Evolutionary conservation across 2,888 invertebrate species (phyloP), one percentile per base, ranked within the genome.

Genomic region (Oasisia sp.): DNA sequence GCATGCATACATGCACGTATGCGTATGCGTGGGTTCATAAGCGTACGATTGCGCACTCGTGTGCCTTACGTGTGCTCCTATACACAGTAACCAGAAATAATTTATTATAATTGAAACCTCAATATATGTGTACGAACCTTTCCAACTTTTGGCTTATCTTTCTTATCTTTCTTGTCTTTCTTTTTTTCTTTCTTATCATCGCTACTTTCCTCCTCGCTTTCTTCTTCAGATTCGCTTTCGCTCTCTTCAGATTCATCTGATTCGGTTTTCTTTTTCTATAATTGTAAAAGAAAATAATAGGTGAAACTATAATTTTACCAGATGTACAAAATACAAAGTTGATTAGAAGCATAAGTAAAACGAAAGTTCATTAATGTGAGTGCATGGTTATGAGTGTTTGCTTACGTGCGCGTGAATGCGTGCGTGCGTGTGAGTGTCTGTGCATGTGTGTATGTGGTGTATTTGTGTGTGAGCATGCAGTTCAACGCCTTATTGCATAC

Each of bases 211-310:
- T n/a, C n/a, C 89, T 45, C 89, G 32, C 44, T 56, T 92, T 50
- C 92, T 90, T 90, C 32, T 8, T n/a, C 74, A 74, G 74, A 74
- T 74, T 74, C 74, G 74, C 74, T 74, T 74, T 74, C 74, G 27
- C 74, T 50, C 7, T 74, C 74, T 58, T 90, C 44, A 90, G 90
- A 90, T 32, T 32, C 90, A 32, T 90, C 90, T 38, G 89, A 89
- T 9, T n/a, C 89, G 3, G 89, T 50, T 32, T 91, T 74, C 74
- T 74, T 74, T 74, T 74, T 74, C 74, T 74, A 74, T 74, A 7
- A 74, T 74, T 74, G 74, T 74, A 74, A 74, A 7, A 74, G 7
- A 74, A n/a, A 74, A 74, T 3, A 19, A 74, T 74, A 74, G 27
- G 7, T 74, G 27, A 19, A 74, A n/a, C 74, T 74, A 19, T 74